phyloP scores from a whole-genome alignment of 2,113 vertebrate species.

The Apteryx owenii region DNA sequence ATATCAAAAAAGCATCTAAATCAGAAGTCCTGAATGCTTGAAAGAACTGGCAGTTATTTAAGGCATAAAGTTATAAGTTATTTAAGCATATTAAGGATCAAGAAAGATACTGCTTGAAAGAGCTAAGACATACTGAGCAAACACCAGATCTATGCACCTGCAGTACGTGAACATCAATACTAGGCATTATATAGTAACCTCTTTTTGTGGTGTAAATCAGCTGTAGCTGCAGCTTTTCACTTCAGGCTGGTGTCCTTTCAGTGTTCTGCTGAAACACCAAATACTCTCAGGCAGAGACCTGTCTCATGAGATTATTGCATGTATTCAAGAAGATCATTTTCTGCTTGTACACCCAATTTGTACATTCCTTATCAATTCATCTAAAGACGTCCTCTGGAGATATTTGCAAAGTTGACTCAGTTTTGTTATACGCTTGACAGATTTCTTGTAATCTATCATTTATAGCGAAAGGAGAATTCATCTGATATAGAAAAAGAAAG shows the following conservation, averaged over 20 bases:
- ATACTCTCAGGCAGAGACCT: neutral
- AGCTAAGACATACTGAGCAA: neutral
- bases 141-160: neutral
- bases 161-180: neutral
- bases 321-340: neutral
- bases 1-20: neutral
- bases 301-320: neutral
- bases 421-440: slow-evolving; percentile 17
- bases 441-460: slow-evolving; percentile 18
- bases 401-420: slow-evolving; percentile 30
- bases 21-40: neutral
- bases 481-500: neutral
- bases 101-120: neutral
- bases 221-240: neutral
- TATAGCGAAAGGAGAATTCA: neutral
- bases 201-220: neutral
- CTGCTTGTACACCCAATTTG: neutral
- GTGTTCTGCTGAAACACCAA: neutral
- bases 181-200: neutral
- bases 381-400: neutral
- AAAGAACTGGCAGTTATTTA: neutral
- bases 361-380: neutral
- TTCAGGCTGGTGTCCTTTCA: neutral
- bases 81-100: neutral
- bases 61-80: too few relatives aligned